A percentile compares a stretch with the other conserved stretches of the same genome.
Conservation (phyloP, 1,140 invertebrate species). For the Eriosoma lanigerum region DNA sequence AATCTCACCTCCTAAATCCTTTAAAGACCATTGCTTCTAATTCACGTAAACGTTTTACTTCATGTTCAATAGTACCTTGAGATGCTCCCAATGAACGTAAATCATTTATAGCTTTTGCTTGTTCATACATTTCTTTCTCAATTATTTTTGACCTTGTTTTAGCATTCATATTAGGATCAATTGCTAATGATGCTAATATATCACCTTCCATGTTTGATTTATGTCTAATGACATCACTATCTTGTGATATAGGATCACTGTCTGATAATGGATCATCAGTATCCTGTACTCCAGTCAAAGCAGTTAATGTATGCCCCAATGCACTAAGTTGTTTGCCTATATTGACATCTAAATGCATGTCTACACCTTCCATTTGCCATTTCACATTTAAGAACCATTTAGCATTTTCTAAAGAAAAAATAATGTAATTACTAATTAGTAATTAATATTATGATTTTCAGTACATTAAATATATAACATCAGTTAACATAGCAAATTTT, state of each 20-base stretch:
- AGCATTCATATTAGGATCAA: slow-evolving; percentile 82
- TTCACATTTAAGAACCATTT: slow-evolving; percentile 98
- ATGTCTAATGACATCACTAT: slow-evolving; percentile 43
- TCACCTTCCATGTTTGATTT: slow-evolving; percentile 62
- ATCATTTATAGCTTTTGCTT: slow-evolving; percentile 91
- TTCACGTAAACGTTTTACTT: slow-evolving; percentile 86
- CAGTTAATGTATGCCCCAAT: slow-evolving; percentile 91
- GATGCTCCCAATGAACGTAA: slow-evolving; percentile 84
- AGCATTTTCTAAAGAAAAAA: slow-evolving; percentile 73
- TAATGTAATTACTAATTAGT: too few species aligned
- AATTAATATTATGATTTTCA: not conserved
- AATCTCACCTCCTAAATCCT: slow-evolving; percentile 69
- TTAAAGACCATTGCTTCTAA: slow-evolving; percentile 89
- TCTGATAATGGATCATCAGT: slow-evolving; percentile 61
- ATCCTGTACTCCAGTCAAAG: slow-evolving; percentile 81
- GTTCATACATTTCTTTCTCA: slow-evolving; percentile 96
- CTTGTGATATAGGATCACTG: slow-evolving; percentile 49
- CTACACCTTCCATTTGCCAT: slow-evolving; percentile 99
- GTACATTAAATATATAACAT: not conserved
- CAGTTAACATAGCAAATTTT: too few species aligned
- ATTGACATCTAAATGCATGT: slow-evolving; percentile 93
- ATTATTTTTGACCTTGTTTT: slow-evolving; percentile 90
- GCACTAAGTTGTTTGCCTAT: slow-evolving; percentile 94
- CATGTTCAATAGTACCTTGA: slow-evolving; percentile 86
- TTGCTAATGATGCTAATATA: slow-evolving; percentile 79